phyloP scores from a whole-genome alignment of 2,113 vertebrate genomes.

The Rutilus rutilus region DNA sequence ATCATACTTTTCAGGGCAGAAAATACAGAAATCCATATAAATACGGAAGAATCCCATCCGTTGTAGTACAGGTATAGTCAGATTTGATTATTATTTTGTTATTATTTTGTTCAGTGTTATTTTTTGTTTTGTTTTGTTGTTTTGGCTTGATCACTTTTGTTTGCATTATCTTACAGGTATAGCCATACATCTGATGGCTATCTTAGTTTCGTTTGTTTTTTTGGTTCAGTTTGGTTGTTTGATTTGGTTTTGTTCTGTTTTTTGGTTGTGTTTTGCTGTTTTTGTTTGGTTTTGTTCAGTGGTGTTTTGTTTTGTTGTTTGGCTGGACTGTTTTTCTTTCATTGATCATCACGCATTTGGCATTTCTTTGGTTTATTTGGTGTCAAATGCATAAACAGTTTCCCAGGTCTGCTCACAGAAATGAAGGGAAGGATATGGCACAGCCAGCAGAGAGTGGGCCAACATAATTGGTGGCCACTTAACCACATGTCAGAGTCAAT shows the following conservation, averaged over 20 bases:
- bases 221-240: no score
- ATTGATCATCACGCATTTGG: not conserved
- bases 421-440: not conserved
- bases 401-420: not conserved
- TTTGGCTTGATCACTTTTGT: not conserved
- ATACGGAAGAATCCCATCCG: no score
- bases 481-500: conserved; percentile 27
- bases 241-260: not conserved
- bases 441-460: not conserved
- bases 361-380: not conserved
- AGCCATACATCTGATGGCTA: not conserved
- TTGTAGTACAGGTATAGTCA: no score
- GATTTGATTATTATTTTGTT: no score
- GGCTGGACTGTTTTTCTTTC: not conserved
- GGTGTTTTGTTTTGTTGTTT: not conserved
- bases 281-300: not conserved
- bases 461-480: conserved; percentile 10
- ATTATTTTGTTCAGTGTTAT: not conserved
- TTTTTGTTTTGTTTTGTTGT: not conserved
- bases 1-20: no score
- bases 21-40: no score
- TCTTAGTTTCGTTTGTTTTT: no score
- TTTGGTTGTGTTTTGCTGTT: not conserved
- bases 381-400: not conserved
- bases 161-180: not conserved